Conservation (phyloP, 2,113 vertebrate species). For the Aptenodytes forsteri region DNA sequence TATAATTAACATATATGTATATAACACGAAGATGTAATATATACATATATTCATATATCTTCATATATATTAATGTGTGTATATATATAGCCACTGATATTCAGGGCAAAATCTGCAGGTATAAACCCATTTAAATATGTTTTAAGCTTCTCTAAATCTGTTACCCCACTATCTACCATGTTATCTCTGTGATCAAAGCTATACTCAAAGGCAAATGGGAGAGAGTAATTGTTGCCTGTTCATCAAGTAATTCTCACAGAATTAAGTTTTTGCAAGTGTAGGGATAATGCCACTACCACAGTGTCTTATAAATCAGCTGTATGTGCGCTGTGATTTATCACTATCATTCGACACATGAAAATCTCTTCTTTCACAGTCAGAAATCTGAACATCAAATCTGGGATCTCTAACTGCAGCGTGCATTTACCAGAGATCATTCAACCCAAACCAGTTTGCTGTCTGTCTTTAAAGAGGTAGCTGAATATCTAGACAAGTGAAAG, state of each 20-base stretch:
- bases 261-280: neutral
- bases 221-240: neutral
- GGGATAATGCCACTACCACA: neutral
- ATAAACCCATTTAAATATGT: neutral
- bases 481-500: neutral
- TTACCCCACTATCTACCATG: neutral
- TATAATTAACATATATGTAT: neutral
- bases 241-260: neutral
- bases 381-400: neutral
- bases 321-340: neutral
- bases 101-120: neutral
- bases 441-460: neutral
- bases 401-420: neutral
- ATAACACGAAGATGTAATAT: neutral
- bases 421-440: neutral
- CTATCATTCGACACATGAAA: fast-evolving
- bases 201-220: neutral
- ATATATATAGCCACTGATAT: neutral
- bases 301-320: neutral
- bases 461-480: neutral
- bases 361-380: neutral
- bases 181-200: neutral
- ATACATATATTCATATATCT: neutral
- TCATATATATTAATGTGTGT: neutral
- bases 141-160: neutral